Base-by-base conservation (phyloP, 1,140 invertebrate genomes). In the Druon quercuslanigerum region DNA sequence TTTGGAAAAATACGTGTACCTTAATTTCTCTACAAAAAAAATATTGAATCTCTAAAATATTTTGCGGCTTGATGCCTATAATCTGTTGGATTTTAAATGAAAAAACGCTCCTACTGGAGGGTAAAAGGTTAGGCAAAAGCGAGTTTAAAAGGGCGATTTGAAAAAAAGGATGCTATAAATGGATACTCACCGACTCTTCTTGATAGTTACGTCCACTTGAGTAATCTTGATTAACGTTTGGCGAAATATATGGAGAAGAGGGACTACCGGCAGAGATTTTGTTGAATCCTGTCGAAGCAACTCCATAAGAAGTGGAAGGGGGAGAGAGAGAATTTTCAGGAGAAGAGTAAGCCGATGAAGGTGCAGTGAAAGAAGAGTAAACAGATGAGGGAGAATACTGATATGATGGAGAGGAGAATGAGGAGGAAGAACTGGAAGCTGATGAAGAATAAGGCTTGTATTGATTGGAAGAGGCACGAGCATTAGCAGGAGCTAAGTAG, bases 401-500 rank as follows among this genome's bases (percentile, higher is more conserved):
- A 25, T 40, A 66, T 20, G 19, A 20, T 16, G 40, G 19, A 16
- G n/a, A 72, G 11, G n/a, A 16, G 8, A 8, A 8, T 6, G 60
- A 40, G 13, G 25, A 16, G 13, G 25, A 16, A 66, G 57, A 66
- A n/a, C 25, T 8, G 1, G 33, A 66, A 40, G 16, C 13, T n/a
- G 60, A 46, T 6, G 60, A 40, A 16, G 13, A 14, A 66, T 20
- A 66, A 25, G n/a, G 7, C 20, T 20, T 20, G 25, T 33, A 5
- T 5, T 5, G 25, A 33, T 5, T 33, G 7, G 25, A 60, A 46
- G 60, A 40, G n/a, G 54, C 40, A 14, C 60, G 60, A 46, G 46
- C 60, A 16, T n/a, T 66, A 40, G 40, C 60, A 66, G 60, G 60
- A 40, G 33, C 14, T 66, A 66, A 66, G 14, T 66, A 66, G 33